phyloP scores from a whole-genome alignment of 2,888 invertebrate species.

The Heteromurus nitidus region DNA sequence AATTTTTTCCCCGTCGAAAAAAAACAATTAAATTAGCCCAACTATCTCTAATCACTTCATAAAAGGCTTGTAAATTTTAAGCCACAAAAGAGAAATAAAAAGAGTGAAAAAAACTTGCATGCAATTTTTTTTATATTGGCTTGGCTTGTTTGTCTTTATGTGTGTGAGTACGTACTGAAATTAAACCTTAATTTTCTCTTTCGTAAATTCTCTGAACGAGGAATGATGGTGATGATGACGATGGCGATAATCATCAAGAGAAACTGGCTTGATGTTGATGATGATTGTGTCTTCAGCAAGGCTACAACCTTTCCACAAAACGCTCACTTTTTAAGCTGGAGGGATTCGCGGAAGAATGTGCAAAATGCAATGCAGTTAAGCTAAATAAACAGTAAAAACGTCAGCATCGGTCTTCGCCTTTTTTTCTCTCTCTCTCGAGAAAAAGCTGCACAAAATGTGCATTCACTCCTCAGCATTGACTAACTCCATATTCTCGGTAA shows the following conservation, averaged over 20 bases:
- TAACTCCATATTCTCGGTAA: no score
- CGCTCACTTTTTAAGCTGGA: constrained; percentile 13
- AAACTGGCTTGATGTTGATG: neutral
- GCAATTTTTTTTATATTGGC: neutral
- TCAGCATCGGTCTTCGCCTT: no score
- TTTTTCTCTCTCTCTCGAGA: no score
- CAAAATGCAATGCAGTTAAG: constrained; percentile 41
- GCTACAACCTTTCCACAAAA: constrained; percentile 37
- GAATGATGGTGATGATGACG: no score
- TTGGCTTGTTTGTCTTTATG: neutral
- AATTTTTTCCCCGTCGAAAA: neutral
- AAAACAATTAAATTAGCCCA: constrained; percentile 22
- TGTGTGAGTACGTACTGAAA: no score
- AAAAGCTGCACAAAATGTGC: no score
- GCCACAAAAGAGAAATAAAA: neutral
- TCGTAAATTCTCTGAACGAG: no score
- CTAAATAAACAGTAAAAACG: constrained; percentile 57
- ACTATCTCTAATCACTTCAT: constrained; percentile 22
- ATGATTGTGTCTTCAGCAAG: neutral
- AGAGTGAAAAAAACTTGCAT: neutral
- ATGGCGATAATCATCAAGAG: no score
- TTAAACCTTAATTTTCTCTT: neutral
- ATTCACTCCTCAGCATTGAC: no score
- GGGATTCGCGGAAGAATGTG: constrained; percentile 47
- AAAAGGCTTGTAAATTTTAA: constrained; percentile 14